phyloP scores from a whole-genome alignment of 2,888 invertebrate species.

The Onthophagus sagittarius region DNA sequence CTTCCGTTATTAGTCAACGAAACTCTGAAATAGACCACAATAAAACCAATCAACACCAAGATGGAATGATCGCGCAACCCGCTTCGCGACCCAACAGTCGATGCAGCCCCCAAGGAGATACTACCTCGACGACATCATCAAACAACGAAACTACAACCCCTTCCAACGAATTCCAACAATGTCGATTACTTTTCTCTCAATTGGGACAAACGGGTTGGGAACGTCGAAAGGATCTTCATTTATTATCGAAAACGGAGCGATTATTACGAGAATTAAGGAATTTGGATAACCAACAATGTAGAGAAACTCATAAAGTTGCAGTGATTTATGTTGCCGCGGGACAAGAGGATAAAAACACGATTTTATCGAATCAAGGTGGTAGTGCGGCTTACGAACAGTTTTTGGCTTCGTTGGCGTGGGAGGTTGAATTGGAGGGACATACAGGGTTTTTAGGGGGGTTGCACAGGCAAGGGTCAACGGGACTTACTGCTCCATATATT shows the following conservation, averaged over 20 bases:
- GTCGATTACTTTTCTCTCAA: constrained; percentile 86
- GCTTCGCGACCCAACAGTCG: constrained; percentile 39
- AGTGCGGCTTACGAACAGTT: constrained; percentile 88
- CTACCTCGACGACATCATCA: constrained; percentile 10
- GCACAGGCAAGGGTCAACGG: constrained; percentile 85
- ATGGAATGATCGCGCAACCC: constrained; percentile 42
- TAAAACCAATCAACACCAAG: constrained; percentile 36
- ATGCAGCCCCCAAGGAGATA: constrained; percentile 26
- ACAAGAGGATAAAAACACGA: constrained; percentile 94
- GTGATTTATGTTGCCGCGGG: constrained; percentile 97
- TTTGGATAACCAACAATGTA: constrained; percentile 85
- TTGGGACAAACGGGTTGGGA: constrained; percentile 89
- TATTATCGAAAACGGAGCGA: constrained; percentile 84
- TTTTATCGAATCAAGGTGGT: constrained; percentile 84
- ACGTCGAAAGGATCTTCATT: constrained; percentile 76
- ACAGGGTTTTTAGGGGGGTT: constrained; percentile 94
- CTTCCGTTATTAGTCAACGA: constrained; percentile 77
- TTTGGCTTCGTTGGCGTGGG: constrained; percentile 69
- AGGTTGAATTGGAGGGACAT: constrained; percentile 89
- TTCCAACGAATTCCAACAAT: constrained; percentile 69
- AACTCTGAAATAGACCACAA: constrained; percentile 75
- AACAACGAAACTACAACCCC: constrained; percentile 19
- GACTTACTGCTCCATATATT: constrained; percentile 90
- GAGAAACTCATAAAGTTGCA: constrained; percentile 90
- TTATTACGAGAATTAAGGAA: constrained; percentile 87